Evolutionary conservation across 2,888 invertebrate genomes (phyloP).

Genomic region (Heliconius sara): DNA sequence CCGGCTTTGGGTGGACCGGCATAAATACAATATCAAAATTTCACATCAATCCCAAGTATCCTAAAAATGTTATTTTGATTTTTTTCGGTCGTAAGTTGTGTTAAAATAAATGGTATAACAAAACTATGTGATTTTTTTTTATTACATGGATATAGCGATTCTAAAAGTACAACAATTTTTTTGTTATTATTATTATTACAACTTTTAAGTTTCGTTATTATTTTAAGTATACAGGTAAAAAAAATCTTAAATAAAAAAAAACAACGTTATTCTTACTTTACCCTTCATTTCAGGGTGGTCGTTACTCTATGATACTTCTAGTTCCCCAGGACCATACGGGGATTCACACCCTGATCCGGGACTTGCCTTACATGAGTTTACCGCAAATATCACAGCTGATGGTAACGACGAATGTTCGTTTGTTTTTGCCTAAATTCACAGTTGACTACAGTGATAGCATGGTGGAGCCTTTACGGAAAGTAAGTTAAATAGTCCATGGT

Average conservation of each 20-base stretch:
- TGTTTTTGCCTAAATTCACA: conserved; percentile 85
- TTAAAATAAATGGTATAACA: too few species aligned
- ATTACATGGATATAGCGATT: too few species aligned
- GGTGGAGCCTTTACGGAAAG: conserved; percentile 72
- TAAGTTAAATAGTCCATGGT: conserved; percentile 64
- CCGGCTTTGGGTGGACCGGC: too few species aligned
- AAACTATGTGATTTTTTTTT: too few species aligned
- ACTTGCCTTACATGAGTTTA: conserved; percentile 83
- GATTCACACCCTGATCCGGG: conserved; percentile 76
- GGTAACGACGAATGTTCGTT: conserved; percentile 75
- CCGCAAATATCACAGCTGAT: conserved; percentile 74
- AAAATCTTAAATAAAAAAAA: not conserved
- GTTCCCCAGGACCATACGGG: conserved; percentile 83
- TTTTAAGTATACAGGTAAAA: not conserved
- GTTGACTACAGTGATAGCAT: conserved; percentile 84
- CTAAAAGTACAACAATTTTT: too few species aligned
- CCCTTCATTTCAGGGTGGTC: conserved; percentile 74
- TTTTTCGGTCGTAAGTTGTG: too few species aligned
- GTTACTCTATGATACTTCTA: conserved; percentile 86
- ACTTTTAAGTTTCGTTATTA: too few species aligned
- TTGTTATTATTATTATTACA: too few species aligned
- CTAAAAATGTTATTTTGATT: too few species aligned
- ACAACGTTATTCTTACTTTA: not conserved
- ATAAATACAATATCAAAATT: too few species aligned
- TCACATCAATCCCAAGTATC: too few species aligned